Evolutionary conservation across 2,113 vertebrate genomes (phyloP).

Genomic region (Chloroceryle aenea): DNA sequence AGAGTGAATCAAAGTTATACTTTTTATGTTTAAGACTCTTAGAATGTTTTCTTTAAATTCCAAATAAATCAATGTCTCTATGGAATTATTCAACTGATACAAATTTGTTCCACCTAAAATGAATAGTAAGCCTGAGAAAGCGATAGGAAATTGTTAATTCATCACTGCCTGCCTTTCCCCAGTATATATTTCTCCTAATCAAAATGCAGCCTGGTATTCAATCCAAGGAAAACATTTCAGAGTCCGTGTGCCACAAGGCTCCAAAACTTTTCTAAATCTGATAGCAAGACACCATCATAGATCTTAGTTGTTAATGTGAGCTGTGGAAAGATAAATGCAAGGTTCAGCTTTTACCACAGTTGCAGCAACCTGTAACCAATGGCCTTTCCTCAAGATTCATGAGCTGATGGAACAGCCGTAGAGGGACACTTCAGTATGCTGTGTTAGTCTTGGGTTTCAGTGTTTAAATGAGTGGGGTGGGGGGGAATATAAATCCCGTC

Average conservation of each 20-base stretch:
- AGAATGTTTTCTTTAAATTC: constrained; percentile 35
- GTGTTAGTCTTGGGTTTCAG: constrained; percentile 23
- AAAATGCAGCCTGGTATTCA: constrained; percentile 46
- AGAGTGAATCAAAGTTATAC: background rate
- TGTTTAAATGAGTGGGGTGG: background rate
- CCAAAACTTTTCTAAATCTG: constrained; percentile 18
- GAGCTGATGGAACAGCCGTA: constrained; percentile 5
- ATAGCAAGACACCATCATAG: constrained; percentile 12
- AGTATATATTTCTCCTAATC: constrained; percentile 19
- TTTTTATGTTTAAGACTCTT: background rate
- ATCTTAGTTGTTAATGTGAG: background rate
- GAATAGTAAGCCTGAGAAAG: constrained; percentile 32
- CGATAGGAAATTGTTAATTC: constrained; percentile 56
- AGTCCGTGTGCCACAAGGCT: constrained; percentile 10
- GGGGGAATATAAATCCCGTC: background rate
- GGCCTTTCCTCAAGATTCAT: constrained; percentile 44
- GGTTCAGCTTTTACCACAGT: constrained; percentile 7
- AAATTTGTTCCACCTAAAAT: constrained; percentile 57
- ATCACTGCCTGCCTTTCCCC: constrained; percentile 28
- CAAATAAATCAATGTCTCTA: constrained; percentile 15
- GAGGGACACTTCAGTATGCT: background rate
- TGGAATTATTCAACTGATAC: constrained; percentile 45
- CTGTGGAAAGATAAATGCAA: constrained; percentile 22
- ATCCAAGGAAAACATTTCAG: constrained; percentile 53
- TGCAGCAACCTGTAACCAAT: constrained; percentile 30